Base-by-base conservation (phyloP, 2,113 vertebrate species). In the Haemorhous mexicanus region DNA sequence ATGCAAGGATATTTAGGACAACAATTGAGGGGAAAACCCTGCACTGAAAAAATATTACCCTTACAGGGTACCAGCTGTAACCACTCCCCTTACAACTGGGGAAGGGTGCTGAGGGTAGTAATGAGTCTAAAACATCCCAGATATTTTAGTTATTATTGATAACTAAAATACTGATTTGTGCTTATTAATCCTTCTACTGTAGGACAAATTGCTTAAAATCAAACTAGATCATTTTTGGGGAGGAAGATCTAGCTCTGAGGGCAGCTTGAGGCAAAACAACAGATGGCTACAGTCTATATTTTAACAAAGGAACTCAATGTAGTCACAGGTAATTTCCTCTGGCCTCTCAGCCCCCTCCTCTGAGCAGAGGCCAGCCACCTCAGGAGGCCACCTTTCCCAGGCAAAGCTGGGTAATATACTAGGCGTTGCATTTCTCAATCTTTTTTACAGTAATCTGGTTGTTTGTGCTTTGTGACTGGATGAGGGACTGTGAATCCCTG, bases 391-490 rank as follows among this genome's bases (percentile, higher is more conserved):
- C 13, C 19, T 62, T 49, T 79, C n/a, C 59, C 28, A 11, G 19
- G 15, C 0, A 2, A 79, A 63, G 47, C 55, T 43, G 58, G 35
- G 13, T 78, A 52, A 37, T n/a, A 33, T 6, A 39, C 0, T 53
- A 0, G 43, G 56, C 88, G 30, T 27, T 78, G 52, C 19, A 7
- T 69, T 89, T 89, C 52, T 77, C 55, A 3, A 21, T 33, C 47
- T 79, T 19, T n/a, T 83, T 66, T 52, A 61, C 18, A 50, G 26
- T 19, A 56, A 39, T 14, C 3, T 1, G 4, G 5, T 53, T 55
- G 30, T 12, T 80, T 76, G 30, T 13, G 21, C 53, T 93, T 64
- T 69, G 10, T 62, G 28, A 16, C 47, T 77, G 50, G 23, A 56
- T 0, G 4, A 68, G 53, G 35, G 21, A 14, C 27, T 46, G 35